Evolutionary conservation across 23 tunicate species (phyloP).

Genomic region (Halocynthia aurantium): DNA sequence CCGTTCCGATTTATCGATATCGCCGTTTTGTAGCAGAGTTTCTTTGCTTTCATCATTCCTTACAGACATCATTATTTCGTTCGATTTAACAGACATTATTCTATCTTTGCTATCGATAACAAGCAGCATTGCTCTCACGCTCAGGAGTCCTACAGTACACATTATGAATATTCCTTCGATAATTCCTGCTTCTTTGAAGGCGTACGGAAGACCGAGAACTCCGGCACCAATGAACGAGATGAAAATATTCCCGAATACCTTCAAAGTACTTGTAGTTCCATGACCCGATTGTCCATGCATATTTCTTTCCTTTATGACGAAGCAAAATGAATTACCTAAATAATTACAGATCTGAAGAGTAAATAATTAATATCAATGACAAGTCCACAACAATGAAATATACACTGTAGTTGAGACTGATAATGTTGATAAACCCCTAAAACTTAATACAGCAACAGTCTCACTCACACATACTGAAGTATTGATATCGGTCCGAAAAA

Average conservation of each 20-base stretch:
- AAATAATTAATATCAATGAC: too few species aligned
- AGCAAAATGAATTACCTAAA: too few species aligned
- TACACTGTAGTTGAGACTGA: too few species aligned
- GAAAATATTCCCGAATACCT: constrained; percentile 96
- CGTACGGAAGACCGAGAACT: constrained; percentile 92
- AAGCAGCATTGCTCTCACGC: constrained; percentile 89
- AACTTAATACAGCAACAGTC: too few species aligned
- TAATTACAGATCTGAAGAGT: too few species aligned
- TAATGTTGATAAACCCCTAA: too few species aligned
- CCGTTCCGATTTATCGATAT: neutral
- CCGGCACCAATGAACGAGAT: constrained; percentile 99
- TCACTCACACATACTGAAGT: too few species aligned
- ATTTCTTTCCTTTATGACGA: neutral
- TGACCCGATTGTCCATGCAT: constrained; percentile 68
- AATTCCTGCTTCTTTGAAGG: constrained; percentile 99
- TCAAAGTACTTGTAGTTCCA: constrained; percentile 67
- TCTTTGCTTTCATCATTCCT: constrained; percentile 1
- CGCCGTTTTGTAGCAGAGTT: constrained; percentile 16
- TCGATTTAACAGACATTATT: neutral
- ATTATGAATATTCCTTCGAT: constrained; percentile 86
- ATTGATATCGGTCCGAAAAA: too few species aligned
- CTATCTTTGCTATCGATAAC: constrained; percentile 80
- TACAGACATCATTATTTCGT: too few species aligned
- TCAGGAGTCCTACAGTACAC: constrained; percentile 72
- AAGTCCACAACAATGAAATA: too few species aligned